phyloP scores from a whole-genome alignment of 2,888 invertebrate species.

The Orchesella flavescens region DNA sequence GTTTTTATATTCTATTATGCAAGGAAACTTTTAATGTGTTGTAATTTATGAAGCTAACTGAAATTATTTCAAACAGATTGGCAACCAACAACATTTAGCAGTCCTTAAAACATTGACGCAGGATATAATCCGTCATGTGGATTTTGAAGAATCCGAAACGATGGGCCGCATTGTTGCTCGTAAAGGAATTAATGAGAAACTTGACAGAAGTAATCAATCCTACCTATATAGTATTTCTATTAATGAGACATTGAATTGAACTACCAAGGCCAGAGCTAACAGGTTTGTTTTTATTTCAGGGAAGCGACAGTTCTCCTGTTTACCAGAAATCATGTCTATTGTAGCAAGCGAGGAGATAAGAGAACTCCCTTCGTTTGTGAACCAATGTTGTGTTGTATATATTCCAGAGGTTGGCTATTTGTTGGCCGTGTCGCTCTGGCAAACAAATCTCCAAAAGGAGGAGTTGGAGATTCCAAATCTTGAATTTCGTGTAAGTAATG shows the following conservation, averaged over 20 bases:
- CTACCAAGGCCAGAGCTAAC: too few relatives aligned
- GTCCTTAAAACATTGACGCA: conserved; percentile 78
- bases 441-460: conserved; percentile 77
- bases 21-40: not conserved
- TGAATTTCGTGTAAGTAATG: conserved; percentile 81
- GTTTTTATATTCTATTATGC: too few relatives aligned
- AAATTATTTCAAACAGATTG: conserved; percentile 14
- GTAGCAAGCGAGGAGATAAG: conserved; percentile 67
- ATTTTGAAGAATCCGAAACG: conserved; percentile 80
- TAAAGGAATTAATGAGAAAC: conserved; percentile 82
- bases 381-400: conserved; percentile 81
- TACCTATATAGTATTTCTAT: not conserved
- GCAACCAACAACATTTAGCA: conserved; percentile 29
- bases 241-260: too few relatives aligned
- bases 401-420: conserved; percentile 87
- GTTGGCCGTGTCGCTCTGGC: conserved; percentile 83
- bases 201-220: conserved; percentile 82
- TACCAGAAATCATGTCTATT: conserved; percentile 67
- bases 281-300: conserved; percentile 25
- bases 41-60: not conserved
- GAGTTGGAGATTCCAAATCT: conserved; percentile 80
- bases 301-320: conserved; percentile 57
- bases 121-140: conserved; percentile 83
- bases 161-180: conserved; percentile 84
- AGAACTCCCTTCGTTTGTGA: conserved; percentile 54